Conservation (phyloP, 2,797 vertebrate genomes). For the Tauraco hartlaubi region DNA sequence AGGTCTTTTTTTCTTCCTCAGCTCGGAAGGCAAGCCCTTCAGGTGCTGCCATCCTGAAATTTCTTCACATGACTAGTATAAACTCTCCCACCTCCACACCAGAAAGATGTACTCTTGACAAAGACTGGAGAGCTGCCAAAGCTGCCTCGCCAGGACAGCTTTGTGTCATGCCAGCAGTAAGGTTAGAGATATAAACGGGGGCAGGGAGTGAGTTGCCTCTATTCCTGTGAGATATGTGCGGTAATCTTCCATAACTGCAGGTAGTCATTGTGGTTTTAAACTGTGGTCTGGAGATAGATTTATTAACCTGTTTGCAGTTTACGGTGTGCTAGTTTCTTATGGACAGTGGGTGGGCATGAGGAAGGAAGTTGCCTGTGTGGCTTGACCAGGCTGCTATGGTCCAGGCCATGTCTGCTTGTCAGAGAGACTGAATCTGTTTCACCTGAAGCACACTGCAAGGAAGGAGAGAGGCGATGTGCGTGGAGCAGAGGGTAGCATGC, state of each 20-base stretch:
- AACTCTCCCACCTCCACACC: neutral
- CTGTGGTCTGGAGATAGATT: neutral
- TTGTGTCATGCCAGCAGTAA: neutral
- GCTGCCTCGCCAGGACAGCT: neutral
- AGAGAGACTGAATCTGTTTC: neutral
- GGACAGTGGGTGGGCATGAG: neutral
- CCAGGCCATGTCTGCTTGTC: neutral
- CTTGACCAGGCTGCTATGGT: neutral
- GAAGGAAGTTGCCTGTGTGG: neutral
- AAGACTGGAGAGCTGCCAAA: neutral
- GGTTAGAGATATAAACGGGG: neutral
- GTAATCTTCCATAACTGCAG: neutral
- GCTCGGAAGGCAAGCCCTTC: neutral
- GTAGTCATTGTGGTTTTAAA: neutral
- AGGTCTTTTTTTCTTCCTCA: neutral
- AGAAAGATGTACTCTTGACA: neutral
- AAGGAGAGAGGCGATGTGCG: neutral
- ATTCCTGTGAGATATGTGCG: neutral
- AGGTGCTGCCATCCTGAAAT: neutral
- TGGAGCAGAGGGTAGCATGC: neutral
- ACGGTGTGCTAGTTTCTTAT: neutral
- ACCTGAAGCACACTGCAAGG: neutral
- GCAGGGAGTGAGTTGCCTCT: neutral
- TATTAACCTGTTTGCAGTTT: neutral
- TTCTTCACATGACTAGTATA: neutral